Conservation (phyloP, 2,113 vertebrate species). For the Fukomys damarensis region DNA sequence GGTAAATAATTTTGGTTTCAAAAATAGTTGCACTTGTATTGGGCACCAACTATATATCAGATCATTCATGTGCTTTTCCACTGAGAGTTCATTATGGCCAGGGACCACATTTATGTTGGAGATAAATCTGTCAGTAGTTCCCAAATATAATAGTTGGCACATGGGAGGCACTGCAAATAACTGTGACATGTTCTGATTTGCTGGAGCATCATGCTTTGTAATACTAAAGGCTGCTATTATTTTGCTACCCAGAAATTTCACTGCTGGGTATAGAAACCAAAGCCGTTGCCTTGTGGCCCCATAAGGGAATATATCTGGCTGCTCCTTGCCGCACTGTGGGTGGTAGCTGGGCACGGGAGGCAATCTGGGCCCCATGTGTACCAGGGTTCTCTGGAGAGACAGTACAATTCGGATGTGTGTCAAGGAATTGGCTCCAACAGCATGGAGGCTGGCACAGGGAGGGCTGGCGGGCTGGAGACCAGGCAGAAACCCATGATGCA, state of each 20-base stretch:
- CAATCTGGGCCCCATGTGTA: not conserved
- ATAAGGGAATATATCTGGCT: not conserved
- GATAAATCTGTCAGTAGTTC: not conserved
- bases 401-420: not conserved
- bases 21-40: slow-evolving; percentile 25
- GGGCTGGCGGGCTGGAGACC: not conserved
- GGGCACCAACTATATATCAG: not conserved
- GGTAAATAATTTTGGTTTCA: slow-evolving; percentile 15
- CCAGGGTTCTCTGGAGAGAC: not conserved
- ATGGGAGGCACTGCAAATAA: not conserved
- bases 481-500: not conserved
- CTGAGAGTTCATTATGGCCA: not conserved
- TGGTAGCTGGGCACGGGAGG: not conserved
- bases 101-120: slow-evolving; percentile 9
- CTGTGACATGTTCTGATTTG: slow-evolving; percentile 31
- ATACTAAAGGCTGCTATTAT: not conserved
- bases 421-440: not conserved
- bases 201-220: not conserved
- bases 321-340: not conserved
- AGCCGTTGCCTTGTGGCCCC: not conserved
- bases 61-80: slow-evolving; percentile 9
- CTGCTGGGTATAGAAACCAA: slow-evolving; percentile 4
- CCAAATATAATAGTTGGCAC: not conserved
- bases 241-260: slow-evolving; percentile 4
- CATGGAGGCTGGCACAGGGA: not conserved